These are phyloP conservation scores for Leguminivora glycinivorella DNA, from an alignment of 1,140 invertebrate genomes.

Conservation along the genomic window DNA sequence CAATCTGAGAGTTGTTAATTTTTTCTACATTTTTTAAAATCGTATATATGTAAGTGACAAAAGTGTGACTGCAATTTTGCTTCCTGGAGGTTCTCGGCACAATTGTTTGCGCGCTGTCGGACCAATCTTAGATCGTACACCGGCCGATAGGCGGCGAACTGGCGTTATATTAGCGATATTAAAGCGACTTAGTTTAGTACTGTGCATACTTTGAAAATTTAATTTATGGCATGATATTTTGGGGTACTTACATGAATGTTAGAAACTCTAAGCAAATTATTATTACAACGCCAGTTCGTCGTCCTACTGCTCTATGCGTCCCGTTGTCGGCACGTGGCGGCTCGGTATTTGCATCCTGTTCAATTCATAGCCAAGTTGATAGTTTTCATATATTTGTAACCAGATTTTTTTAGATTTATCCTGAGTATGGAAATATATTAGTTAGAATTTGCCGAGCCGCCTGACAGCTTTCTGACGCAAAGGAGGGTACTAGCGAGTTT, in stretches of 20 bases:
- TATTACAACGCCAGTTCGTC: not conserved
- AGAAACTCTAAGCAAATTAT: not conserved
- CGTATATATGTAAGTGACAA: slow-evolving; percentile 13
- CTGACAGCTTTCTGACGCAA: slow-evolving; percentile 33
- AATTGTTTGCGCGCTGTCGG: slow-evolving; percentile 10
- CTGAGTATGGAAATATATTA: not conserved
- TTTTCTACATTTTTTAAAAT: slow-evolving; percentile 54
- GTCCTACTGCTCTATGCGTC: not conserved
- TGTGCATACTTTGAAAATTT: not conserved
- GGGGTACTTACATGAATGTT: not conserved
- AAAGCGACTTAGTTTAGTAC: not conserved
- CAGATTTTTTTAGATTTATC: not conserved
- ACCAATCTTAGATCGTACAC: slow-evolving; percentile 13
- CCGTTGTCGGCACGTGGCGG: not conserved
- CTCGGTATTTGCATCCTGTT: not conserved
- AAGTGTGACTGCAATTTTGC: slow-evolving; percentile 22
- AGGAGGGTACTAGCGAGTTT: slow-evolving; percentile 33
- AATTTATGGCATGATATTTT: not conserved
- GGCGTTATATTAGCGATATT: not conserved
- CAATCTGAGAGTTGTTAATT: slow-evolving; percentile 43
- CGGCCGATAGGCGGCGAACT: not conserved
- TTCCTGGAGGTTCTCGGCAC: slow-evolving; percentile 5
- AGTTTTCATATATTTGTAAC: not conserved
- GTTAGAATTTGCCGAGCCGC: not conserved
- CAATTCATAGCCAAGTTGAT: not conserved